Percentiles rank a stretch among this genome's conserved stretches.
phyloP scores from a whole-genome alignment of 2,797 vertebrate species.

The Anabacerthia variegaticeps region DNA sequence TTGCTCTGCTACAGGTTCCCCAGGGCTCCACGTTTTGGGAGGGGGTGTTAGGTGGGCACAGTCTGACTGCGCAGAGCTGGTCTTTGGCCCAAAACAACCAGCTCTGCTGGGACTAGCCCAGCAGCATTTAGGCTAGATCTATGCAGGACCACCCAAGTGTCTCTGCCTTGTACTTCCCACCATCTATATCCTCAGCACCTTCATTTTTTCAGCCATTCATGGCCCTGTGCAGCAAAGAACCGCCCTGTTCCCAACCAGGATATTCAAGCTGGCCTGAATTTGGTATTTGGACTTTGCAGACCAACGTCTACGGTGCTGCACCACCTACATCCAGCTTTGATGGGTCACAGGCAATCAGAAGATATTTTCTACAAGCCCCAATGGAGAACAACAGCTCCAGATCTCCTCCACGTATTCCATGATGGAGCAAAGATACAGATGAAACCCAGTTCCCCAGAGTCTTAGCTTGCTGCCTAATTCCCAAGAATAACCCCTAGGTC shows the following conservation, averaged over 20 bases:
- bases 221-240: neutral
- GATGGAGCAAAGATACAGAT: neutral
- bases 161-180: neutral
- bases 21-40: neutral
- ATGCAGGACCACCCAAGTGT: neutral
- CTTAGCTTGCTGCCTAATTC: neutral
- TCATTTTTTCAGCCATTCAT: neutral
- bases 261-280: neutral
- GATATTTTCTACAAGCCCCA: neutral
- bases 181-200: neutral
- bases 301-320: neutral
- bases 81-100: neutral
- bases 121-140: neutral
- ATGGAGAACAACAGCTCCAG: neutral
- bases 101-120: neutral
- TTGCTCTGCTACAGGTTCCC: neutral
- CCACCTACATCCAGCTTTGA: neutral
- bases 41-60: neutral
- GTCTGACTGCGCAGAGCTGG: neutral
- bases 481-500: neutral
- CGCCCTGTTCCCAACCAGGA: neutral
- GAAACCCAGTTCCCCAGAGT: neutral
- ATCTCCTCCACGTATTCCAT: neutral
- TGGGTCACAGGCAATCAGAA: neutral
- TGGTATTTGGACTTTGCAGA: neutral